Base-by-base conservation (phyloP, 2,113 vertebrate genomes). In the Apaloderma vittatum region DNA sequence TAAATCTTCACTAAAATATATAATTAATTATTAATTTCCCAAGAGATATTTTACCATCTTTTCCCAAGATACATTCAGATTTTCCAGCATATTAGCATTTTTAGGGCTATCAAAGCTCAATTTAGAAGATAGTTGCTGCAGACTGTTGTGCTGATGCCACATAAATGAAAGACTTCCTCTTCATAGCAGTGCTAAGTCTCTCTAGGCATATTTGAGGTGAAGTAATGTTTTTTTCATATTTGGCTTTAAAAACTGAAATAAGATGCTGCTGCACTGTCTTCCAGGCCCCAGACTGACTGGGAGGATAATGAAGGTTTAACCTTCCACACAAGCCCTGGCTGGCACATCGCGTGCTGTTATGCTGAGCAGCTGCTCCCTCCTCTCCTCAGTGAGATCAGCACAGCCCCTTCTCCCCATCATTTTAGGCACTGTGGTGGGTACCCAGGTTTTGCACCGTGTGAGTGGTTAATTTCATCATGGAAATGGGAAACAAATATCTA, bases 321-420 rank as follows among this genome's bases (percentile, higher is more conserved):
- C n/a, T 63, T 21, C 32, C n/a, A 51, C 48, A 17, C 14, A 68
- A 67, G 22, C 22, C 13, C 20, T 23, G 15, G 10, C 36, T 87
- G 68, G 45, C 70, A 37, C 29, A 32, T 27, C 0, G 0, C 43
- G 45, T 43, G 7, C 58, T 72, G 18, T 52, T 2, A 2, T 10
- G 58, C 58, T 72, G 32, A 46, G 37, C 2, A 1, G 8, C 52
- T 91, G 52, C 18, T 88, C 29, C 21, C 21, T 82, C 8, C 51
- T 30, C 30, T 71, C 61, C 27, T 16, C 58, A 7, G 12, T 30
- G 37, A 72, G 11, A 51, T 62, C 24, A 62, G 29, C 12, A 66
- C 12, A 54, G 23, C 7, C 32, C 12, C 9, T 65, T 95, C 46
- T 71, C 18, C 36, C 32, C 34, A 32, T 63, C 11, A 43, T n/a